Evolutionary conservation across 2,797 vertebrate species (phyloP).

Genomic region (Pantherophis alleghaniensis): DNA sequence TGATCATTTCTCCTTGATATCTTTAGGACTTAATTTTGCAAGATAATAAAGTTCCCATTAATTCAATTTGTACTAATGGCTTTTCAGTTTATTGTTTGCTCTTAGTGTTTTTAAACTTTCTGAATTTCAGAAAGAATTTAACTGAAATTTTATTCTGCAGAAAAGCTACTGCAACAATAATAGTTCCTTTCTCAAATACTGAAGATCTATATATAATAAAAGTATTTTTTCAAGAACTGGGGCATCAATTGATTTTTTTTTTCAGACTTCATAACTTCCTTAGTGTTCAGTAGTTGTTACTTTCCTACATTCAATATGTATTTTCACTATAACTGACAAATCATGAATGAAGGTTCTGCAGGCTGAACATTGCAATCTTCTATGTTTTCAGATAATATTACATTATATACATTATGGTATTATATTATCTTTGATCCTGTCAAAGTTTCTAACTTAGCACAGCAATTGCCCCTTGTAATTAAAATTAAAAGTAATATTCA

Average conservation of each 20-base stretch:
- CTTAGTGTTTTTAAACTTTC: background rate
- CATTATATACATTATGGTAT: background rate
- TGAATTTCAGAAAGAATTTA: background rate
- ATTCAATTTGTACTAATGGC: background rate
- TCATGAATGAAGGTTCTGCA: background rate
- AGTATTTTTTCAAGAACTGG: background rate
- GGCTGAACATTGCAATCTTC: background rate
- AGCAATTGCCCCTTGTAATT: background rate
- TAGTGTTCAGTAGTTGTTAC: background rate
- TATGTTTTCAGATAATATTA: background rate
- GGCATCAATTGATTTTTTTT: background rate
- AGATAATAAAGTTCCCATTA: background rate
- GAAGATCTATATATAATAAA: background rate
- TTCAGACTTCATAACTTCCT: background rate
- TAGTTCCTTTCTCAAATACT: background rate
- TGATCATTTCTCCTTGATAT: background rate
- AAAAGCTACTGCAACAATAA: background rate
- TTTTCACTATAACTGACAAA: background rate
- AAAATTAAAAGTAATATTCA: background rate
- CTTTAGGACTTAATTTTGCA: background rate
- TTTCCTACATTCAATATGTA: background rate
- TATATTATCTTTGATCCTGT: background rate
- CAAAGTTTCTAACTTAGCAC: background rate
- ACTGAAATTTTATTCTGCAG: background rate
- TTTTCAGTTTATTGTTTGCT: background rate